Percentiles rank a stretch among this genome's conserved stretches.
These are phyloP conservation scores for Drosophila robusta DNA, from an alignment of 2,888 invertebrate genomes.

Conservation along the genomic window DNA sequence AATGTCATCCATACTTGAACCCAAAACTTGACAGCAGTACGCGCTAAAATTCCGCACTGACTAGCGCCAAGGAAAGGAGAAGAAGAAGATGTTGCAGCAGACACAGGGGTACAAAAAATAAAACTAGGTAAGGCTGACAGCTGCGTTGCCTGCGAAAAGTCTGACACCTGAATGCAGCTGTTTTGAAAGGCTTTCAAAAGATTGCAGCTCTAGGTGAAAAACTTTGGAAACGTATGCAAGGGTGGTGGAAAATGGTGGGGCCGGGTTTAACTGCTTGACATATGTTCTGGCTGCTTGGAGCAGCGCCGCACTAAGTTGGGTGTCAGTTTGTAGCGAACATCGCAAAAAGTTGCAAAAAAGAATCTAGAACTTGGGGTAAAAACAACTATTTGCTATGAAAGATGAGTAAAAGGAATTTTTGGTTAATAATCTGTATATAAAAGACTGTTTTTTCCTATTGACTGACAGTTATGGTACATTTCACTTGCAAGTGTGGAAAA, in stretches of 20 bases:
- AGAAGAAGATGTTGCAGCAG: background rate
- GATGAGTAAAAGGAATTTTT: too few relatives aligned
- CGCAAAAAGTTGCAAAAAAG: background rate
- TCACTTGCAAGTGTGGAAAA: too few relatives aligned
- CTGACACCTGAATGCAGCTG: slow-evolving; percentile 46
- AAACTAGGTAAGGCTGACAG: slow-evolving; percentile 30
- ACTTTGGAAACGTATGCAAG: slow-evolving; percentile 12
- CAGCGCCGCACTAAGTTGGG: background rate
- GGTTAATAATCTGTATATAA: too few relatives aligned
- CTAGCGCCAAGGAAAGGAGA: background rate
- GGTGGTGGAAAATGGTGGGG: background rate
- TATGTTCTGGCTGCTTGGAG: slow-evolving; percentile 4
- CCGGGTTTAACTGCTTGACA: background rate
- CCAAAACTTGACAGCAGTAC: slow-evolving; percentile 5
- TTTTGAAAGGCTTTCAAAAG: slow-evolving; percentile 39
- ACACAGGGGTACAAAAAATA: background rate
- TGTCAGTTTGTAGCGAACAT: slow-evolving; percentile 3
- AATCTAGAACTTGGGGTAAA: background rate
- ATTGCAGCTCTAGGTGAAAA: slow-evolving; percentile 31
- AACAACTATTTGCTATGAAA: too few relatives aligned
- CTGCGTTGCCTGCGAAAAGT: slow-evolving; percentile 26
- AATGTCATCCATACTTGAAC: slow-evolving; percentile 35
- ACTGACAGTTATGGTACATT: too few relatives aligned
- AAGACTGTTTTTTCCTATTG: too few relatives aligned
- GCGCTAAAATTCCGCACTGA: slow-evolving; percentile 4